Evolutionary conservation across 2,888 invertebrate genomes (phyloP), one percentile per base, ranked within the genome.

Genomic region (Fragum sueziense): DNA sequence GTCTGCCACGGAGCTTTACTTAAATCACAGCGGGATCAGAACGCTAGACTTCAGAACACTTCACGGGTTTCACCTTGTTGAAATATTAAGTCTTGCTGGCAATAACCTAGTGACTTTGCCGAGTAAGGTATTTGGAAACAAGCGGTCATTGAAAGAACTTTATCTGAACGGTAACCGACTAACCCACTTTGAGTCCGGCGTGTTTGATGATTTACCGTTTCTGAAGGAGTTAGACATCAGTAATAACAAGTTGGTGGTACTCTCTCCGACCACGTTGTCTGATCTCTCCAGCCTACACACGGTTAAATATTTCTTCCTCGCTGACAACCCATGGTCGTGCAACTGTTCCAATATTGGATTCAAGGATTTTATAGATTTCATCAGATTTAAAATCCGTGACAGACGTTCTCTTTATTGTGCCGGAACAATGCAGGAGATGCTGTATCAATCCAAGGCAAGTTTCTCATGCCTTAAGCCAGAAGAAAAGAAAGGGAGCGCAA

Each of bases 161-260:
- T 80, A 69, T 34, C 41, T 87, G 11, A 72, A 79, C 33, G 59
- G 74, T 33, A 87, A 87, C 37, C 25, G 34, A 9, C 52, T 87
- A 29, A 22, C 52, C 17, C 52, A 57, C 0, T 61, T 86, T n/a
- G 71, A 80, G 61, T 11, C 59, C 2, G 65, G 61, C 4, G 74
- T 79, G 0, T 87, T 87, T 41, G 31, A 71, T 2, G 37, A 71
- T 31, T 57, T 86, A 6, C 27, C 68, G 11, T 41, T 22, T 52
- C 37, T 87, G 3, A 51, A 83, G 27, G 82, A 82, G 34, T 47
- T 87, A 9, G 79, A 87, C 61, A 59, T 87, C 11, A 83, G 84
- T 62, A 62, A 73, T 2, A 87, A 87, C 33, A 68, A 71, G 1
- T 65, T 87, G 2, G 57, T 70, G 6, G 27, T 78, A 29, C 34